Percentiles rank a stretch among this genome's conserved stretches.
These are phyloP conservation scores for Nesogale talazaci DNA, from an alignment of 2,113 vertebrate species.

Conservation along the genomic window DNA sequence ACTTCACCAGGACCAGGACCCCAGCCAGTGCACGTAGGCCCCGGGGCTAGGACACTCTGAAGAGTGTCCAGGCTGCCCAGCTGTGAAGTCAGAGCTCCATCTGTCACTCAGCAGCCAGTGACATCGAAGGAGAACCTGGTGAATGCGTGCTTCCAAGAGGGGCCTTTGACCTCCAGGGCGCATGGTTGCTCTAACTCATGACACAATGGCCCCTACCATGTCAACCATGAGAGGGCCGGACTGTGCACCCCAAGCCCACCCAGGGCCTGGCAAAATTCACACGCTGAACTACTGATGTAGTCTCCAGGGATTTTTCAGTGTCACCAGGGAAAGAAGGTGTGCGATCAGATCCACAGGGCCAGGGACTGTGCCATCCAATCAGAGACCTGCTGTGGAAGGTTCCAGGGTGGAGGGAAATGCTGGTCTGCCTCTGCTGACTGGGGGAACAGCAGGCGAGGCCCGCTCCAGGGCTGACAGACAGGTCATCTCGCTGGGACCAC, in stretches of 20 bases:
- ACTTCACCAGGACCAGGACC: background rate
- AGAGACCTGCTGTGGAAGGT: background rate
- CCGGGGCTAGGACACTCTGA: no score
- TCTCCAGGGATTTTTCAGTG: background rate
- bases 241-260: background rate
- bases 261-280: background rate
- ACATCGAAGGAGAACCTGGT: background rate
- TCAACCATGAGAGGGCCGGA: background rate
- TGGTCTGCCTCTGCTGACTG: background rate
- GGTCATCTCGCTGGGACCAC: background rate
- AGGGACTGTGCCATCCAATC: background rate
- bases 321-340: accelerated
- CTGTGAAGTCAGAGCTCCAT: background rate
- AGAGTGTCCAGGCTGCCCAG: background rate
- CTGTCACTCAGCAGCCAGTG: background rate
- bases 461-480: background rate
- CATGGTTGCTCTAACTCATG: background rate
- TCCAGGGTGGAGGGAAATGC: background rate
- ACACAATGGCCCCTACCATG: background rate
- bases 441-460: no score
- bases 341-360: no score
- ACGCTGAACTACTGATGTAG: no score
- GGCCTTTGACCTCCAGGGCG: background rate
- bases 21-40: no score
- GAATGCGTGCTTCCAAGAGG: background rate